Base-by-base conservation (phyloP, 2,113 vertebrate genomes). In the Dipodomys spectabilis region DNA sequence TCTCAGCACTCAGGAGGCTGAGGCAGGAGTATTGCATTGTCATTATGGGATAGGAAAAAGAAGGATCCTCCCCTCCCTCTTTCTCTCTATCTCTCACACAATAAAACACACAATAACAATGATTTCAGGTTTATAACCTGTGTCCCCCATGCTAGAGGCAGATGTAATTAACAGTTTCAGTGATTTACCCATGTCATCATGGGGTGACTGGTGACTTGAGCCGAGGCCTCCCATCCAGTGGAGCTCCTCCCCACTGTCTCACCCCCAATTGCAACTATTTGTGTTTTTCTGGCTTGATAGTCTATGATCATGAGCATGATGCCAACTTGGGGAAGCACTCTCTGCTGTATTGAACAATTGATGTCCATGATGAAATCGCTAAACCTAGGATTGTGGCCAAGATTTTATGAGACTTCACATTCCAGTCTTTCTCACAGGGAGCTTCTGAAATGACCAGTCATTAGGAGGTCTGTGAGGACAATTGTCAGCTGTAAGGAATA, bases 361-460 rank as follows among this genome's bases (percentile, higher is more conserved):
- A 0, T 81, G 57, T 39, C n/a, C 19, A 2, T 35, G 79, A 57
- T 68, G 84, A 73, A 53, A n/a, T 30, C 32, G 71, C 44, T 75
- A 49, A 87, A 16, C 82, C 35, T 19, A 82, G n/a, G 68, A 75
- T 85, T 3, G 10, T 64, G n/a, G 22, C 39, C 64, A 30, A n/a
- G 49, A 69, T 79, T 87, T 87, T 88, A 44, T 78, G 80, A 88
- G 86, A 92, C 18, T 77, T 89, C 22, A 30, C 27, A 88, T 80
- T 84, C 72, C 10, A 88, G 23, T 88, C 62, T 77, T 79, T 88
- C 64, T 71, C 23, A 69, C 30, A 67, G 39, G 28, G 19, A 45
- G 74, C 35, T 68, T 39, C 30, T 69, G 27, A n/a, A 80, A 22
- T 71, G 57, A 20, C 35, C n/a, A 64, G 0, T 74, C 62, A 18